Evolutionary conservation across 2,888 invertebrate species (phyloP).

Genomic region (Eulithis prunata): DNA sequence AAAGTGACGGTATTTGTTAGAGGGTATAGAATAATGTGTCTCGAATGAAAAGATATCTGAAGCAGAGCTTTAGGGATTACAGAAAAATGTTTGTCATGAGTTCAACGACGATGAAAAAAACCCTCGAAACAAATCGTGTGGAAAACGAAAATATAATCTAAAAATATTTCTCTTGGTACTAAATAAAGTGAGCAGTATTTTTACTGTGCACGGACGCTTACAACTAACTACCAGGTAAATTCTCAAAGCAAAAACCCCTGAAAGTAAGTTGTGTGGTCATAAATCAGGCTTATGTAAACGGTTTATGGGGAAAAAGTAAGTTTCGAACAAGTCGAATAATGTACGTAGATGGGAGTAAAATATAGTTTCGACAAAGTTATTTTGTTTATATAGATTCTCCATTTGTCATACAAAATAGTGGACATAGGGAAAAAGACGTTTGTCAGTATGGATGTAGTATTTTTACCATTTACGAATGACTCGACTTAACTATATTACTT

Average conservation of each 20-base stretch:
- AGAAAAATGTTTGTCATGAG: constrained; percentile 1
- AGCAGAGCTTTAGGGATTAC: constrained; percentile 11
- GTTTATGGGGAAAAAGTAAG: constrained; percentile 50
- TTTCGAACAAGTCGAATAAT: constrained; percentile 46
- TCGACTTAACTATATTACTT: no score
- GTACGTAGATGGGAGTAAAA: constrained; percentile 45
- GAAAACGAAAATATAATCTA: constrained; percentile 28
- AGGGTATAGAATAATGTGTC: constrained; percentile 25
- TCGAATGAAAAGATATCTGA: constrained; percentile 26
- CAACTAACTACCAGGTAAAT: constrained; percentile 36
- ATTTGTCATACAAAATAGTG: no score
- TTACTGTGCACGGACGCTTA: background rate
- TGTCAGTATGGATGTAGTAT: no score
- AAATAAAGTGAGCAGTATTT: background rate
- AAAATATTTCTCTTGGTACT: background rate
- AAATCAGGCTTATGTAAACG: constrained; percentile 70
- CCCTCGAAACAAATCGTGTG: no score
- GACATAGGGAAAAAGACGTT: no score
- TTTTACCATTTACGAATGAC: no score
- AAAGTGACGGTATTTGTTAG: constrained; percentile 36
- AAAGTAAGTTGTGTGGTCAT: constrained; percentile 64
- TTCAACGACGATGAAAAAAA: constrained; percentile 9
- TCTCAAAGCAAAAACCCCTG: constrained; percentile 54
- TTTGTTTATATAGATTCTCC: constrained; percentile 1
- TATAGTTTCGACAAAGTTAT: constrained; percentile 30